Evolutionary conservation across 2,888 invertebrate genomes (phyloP), one percentile per base, ranked within the genome.

Genomic region (Synergus umbraculus): DNA sequence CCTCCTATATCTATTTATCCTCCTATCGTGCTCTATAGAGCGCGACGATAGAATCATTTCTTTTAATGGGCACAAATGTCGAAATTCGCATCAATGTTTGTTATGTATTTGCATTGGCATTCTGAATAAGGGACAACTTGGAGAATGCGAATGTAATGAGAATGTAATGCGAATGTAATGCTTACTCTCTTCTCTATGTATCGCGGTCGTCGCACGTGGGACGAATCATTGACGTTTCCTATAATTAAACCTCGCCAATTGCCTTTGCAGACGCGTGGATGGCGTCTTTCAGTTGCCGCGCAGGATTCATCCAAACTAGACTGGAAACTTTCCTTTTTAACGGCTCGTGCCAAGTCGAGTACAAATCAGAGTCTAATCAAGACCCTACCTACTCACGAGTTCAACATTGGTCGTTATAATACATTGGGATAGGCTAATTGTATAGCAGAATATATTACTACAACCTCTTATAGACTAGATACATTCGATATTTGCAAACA

Each of bases 131-230:
- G 29, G 63, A 18, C 63, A 13, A 29, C 13, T 22, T 63, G 12
- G 63, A 4, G 63, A 63, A 63, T 63, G 29, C 60, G 7, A 29
- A 37, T 5, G 10, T 54, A n/a, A 73, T 5, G 5, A 7, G 37
- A 37, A 37, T 37, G 37, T 37, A 37, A 37, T 37, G 37, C 37
- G 13, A 29, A 37, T 4, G 5, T 54, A n/a, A 73, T 49, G 9
- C 54, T 54, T 73, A 54, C 73, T 73, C 73, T 73, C n/a, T 41
- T 73, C 79, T 41, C 64, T 85, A 86, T 86, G 86, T 83, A 86
- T 84, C 84, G 85, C 85, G 86, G 86, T 81, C 86, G 84, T 81
- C 63, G 54, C 83, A 83, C 86, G 86, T 86, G 86, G 86, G 86
- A 83, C 65, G 86, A 54, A 73, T 54, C 73, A 86, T 85, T 85